A percentile compares a stretch with the other conserved stretches of the same genome.
These are phyloP conservation scores for Xenentodon cancila DNA, from an alignment of 2,797 vertebrate species.

Conservation along the genomic window DNA sequence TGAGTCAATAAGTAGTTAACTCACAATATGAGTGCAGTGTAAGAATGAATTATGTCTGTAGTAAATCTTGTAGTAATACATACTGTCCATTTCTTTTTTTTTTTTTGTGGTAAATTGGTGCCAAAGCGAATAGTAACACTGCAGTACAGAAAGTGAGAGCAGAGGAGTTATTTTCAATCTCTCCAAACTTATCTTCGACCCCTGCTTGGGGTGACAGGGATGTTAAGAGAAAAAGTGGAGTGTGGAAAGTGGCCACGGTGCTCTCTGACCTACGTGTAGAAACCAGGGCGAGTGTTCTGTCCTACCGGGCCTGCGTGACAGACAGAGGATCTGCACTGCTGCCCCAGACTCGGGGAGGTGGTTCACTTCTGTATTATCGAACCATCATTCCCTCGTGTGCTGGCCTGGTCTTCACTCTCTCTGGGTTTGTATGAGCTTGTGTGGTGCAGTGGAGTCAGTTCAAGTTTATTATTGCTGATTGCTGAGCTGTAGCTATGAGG, in stretches of 20 bases:
- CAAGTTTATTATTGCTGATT: slow-evolving; percentile 28
- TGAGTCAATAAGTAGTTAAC: no score
- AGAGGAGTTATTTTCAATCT: slow-evolving; percentile 48
- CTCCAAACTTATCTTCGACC: slow-evolving; percentile 57
- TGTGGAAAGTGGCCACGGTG: slow-evolving; percentile 55
- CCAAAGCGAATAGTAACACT: neutral
- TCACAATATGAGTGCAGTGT: no score
- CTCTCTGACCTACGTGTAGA: slow-evolving; percentile 63
- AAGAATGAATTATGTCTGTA: no score
- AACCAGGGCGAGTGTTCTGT: slow-evolving; percentile 29
- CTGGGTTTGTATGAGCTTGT: slow-evolving; percentile 7
- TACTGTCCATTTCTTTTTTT: no score
- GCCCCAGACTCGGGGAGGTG: slow-evolving; percentile 50
- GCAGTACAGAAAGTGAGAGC: slow-evolving; percentile 11
- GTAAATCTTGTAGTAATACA: no score
- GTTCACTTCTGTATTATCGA: slow-evolving; percentile 53
- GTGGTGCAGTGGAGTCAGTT: slow-evolving; percentile 23
- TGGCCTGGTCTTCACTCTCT: slow-evolving; percentile 17
- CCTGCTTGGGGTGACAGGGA: slow-evolving; percentile 28
- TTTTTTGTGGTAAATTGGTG: no score
- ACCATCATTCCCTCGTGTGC: slow-evolving; percentile 34
- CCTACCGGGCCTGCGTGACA: slow-evolving; percentile 27
- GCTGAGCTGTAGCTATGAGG: slow-evolving; percentile 9
- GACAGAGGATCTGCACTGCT: slow-evolving; percentile 41
- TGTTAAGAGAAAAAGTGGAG: slow-evolving; percentile 33